Conservation (phyloP, 2,888 invertebrate species). For the Vesta saturnalis region DNA sequence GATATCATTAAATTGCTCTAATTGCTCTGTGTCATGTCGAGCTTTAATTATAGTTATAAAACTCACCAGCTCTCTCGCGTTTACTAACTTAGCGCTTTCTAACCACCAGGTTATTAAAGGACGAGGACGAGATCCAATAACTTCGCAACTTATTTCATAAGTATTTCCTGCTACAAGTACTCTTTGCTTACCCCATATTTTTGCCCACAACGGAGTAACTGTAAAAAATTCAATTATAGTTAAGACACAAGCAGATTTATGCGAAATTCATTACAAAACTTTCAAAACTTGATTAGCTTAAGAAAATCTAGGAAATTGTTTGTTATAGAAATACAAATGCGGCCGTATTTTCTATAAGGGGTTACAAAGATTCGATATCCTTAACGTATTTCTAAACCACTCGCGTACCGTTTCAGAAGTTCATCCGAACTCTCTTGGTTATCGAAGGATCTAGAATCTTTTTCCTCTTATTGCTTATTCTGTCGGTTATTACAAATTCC, state of each 20-base stretch:
- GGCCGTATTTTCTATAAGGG: conserved; percentile 2
- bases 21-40: background rate
- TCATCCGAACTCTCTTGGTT: conserved; percentile 38
- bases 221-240: conserved; percentile 6
- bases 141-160: conserved; percentile 32
- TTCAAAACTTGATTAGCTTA: too few species aligned
- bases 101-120: conserved; percentile 33
- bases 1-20: background rate
- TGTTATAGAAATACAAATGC: background rate
- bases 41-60: background rate
- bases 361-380: conserved; percentile 26
- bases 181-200: conserved; percentile 25
- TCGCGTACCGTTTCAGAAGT: conserved; percentile 39
- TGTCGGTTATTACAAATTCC: conserved; percentile 59
- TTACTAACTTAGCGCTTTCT: conserved; percentile 17
- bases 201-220: conserved; percentile 31
- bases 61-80: conserved; percentile 29
- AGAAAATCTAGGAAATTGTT: background rate
- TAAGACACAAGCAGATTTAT: background rate
- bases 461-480: conserved; percentile 55
- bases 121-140: conserved; percentile 33
- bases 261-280: background rate
- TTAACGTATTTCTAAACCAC: conserved; percentile 34
- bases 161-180: conserved; percentile 23
- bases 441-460: conserved; percentile 44